These are phyloP conservation scores for Pimephales promelas DNA, from an alignment of 2,113 vertebrate genomes.

Conservation along the genomic window DNA sequence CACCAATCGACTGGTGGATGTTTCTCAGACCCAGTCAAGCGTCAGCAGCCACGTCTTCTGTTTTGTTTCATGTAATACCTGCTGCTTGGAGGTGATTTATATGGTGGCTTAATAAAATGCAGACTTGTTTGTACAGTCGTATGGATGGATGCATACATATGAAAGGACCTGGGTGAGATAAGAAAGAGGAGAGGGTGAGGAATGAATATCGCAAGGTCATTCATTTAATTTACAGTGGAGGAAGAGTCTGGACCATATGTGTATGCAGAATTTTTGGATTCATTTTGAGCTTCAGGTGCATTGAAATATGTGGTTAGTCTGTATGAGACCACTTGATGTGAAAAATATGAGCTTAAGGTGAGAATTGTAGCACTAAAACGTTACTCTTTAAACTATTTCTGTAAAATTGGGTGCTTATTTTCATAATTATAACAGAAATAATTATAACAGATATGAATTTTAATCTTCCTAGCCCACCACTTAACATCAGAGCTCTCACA, in stretches of 20 bases:
- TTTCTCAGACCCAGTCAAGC: conserved; percentile 20
- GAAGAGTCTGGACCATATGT: neutral
- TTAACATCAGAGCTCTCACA: neutral
- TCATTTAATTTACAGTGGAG: neutral
- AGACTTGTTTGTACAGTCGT: conserved; percentile 56
- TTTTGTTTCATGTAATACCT: conserved; percentile 62
- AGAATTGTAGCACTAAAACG: neutral
- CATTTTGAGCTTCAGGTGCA: neutral
- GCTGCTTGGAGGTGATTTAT: conserved; percentile 56
- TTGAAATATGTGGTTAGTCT: neutral
- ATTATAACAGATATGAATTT: too few species aligned
- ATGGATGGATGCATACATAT: conserved; percentile 48
- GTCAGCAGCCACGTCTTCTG: conserved; percentile 19
- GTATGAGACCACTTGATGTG: neutral
- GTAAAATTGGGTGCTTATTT: too few species aligned
- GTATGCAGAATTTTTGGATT: neutral
- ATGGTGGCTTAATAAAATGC: conserved; percentile 33
- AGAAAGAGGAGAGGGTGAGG: neutral
- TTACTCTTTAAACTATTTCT: neutral
- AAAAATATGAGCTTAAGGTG: neutral
- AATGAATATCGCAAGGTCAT: neutral
- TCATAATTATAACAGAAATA: neutral
- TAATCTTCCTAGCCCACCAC: neutral
- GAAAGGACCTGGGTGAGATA: conserved; percentile 58
- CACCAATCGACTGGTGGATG: conserved; percentile 26